Conservation (phyloP, 1,140 invertebrate species). For the Drosophila novamexicana region DNA sequence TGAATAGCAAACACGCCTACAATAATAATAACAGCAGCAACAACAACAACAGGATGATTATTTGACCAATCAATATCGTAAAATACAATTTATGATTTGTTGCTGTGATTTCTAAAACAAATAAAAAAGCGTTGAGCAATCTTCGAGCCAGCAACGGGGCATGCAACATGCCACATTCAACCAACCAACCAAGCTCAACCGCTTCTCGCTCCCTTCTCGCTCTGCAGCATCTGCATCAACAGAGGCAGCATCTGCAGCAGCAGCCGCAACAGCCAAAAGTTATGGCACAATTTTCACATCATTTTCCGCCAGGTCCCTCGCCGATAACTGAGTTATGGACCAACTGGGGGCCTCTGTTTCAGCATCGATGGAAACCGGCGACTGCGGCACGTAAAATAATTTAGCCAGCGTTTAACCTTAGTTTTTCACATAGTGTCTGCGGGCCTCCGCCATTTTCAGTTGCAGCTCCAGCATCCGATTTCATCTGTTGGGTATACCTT, state of each 20-base stretch:
- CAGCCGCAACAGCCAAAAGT: constrained; percentile 67
- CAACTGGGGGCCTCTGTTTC: constrained; percentile 27
- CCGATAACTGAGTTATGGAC: constrained; percentile 67
- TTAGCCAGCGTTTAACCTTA: constrained; percentile 83
- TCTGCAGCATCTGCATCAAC: constrained; percentile 42
- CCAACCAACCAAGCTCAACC: constrained; percentile 20
- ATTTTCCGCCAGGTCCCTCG: constrained; percentile 59
- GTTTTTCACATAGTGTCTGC: constrained; percentile 68
- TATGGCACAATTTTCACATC: constrained; percentile 84
- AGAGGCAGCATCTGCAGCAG: constrained; percentile 14
- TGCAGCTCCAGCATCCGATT: constrained; percentile 6
- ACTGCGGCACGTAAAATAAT: constrained; percentile 82
- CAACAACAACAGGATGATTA: constrained; percentile 33
- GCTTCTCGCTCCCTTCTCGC: neutral
- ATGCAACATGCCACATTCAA: constrained; percentile 62
- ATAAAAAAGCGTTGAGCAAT: constrained; percentile 69
- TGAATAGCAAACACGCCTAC: constrained; percentile 65
- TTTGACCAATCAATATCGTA: constrained; percentile 81
- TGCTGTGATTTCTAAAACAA: constrained; percentile 80
- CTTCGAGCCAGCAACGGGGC: constrained; percentile 32
- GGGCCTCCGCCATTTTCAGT: constrained; percentile 15
- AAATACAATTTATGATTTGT: constrained; percentile 84
- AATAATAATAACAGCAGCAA: constrained; percentile 22
- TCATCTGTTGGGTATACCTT: constrained; percentile 16
- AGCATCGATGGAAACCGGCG: constrained; percentile 1